A percentile compares a stretch with the other conserved stretches of the same genome.
These are phyloP conservation scores for Brotula barbata DNA, from an alignment of 2,797 vertebrate species.

Conservation along the genomic window DNA sequence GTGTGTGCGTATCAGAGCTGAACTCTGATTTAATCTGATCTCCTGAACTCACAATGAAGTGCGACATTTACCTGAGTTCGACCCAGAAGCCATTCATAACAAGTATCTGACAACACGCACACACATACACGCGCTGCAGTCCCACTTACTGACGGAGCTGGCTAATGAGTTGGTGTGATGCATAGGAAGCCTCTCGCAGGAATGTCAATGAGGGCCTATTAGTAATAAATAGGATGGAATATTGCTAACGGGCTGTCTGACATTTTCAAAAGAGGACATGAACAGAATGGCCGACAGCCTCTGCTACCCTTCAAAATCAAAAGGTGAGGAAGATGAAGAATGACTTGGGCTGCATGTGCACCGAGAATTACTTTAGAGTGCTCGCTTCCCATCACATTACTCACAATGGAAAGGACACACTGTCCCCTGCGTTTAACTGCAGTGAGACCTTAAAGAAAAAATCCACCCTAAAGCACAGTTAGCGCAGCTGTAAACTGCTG, in stretches of 20 bases:
- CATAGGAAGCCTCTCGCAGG: conserved; percentile 60
- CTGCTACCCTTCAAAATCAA: conserved; percentile 54
- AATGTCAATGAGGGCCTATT: conserved; percentile 77
- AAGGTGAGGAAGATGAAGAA: conserved; percentile 47
- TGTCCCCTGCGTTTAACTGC: conserved; percentile 18
- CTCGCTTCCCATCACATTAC: conserved; percentile 1
- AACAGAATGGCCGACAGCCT: conserved; percentile 63
- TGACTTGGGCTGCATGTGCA: conserved; percentile 15
- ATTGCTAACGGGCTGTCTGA: conserved; percentile 73
- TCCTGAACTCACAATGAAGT: conserved; percentile 36
- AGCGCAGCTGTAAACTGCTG: neutral
- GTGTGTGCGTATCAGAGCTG: conserved; percentile 54
- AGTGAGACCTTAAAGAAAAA: conserved; percentile 6
- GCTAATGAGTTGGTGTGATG: conserved; percentile 72
- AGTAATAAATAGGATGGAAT: conserved; percentile 67
- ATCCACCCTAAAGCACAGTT: neutral
- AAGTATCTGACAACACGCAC: conserved; percentile 26
- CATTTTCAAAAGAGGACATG: conserved; percentile 75
- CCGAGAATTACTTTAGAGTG: conserved; percentile 10
- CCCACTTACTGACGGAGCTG: conserved; percentile 28
- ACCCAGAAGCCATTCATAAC: conserved; percentile 48
- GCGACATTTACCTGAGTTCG: conserved; percentile 43
- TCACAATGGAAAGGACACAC: conserved; percentile 17
- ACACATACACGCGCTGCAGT: conserved; percentile 26
- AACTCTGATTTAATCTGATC: conserved; percentile 62